Percentiles rank a stretch among this genome's conserved stretches.
Evolutionary conservation across 1,140 invertebrate species (phyloP).

Genomic region (Drosophila sulfurigaster): DNA sequence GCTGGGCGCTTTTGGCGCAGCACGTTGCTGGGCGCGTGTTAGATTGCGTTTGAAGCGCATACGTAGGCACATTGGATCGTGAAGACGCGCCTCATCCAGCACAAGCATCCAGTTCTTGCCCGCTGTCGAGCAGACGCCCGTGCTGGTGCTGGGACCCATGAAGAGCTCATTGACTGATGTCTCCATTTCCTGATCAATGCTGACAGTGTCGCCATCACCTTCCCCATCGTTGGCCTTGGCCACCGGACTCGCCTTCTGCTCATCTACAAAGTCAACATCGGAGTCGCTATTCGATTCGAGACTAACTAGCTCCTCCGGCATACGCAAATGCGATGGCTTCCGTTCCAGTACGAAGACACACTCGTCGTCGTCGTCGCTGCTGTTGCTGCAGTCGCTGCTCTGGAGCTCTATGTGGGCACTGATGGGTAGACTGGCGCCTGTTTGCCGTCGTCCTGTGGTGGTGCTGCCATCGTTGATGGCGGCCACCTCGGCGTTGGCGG

Average conservation of each 20-base stretch:
- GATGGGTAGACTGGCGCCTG: conserved; percentile 61
- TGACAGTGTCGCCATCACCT: background rate
- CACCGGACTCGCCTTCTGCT: conserved; percentile 39
- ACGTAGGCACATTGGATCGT: too few relatives aligned
- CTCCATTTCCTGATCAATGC: background rate
- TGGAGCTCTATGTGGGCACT: conserved; percentile 74
- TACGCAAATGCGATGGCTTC: conserved; percentile 87
- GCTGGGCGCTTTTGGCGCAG: too few relatives aligned
- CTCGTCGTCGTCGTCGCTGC: conserved; percentile 69
- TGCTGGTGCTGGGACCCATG: conserved; percentile 77
- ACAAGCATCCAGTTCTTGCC: too few relatives aligned
- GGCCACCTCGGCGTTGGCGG: conserved; percentile 72
- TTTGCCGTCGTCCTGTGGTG: conserved; percentile 51
- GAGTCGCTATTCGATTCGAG: conserved; percentile 86
- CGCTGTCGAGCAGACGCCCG: too few relatives aligned
- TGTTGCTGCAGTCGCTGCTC: conserved; percentile 62
- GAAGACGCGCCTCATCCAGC: too few relatives aligned
- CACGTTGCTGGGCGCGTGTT: too few relatives aligned
- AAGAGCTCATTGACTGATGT: conserved; percentile 43
- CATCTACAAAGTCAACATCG: conserved; percentile 86
- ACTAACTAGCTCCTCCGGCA: conserved; percentile 87
- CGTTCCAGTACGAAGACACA: conserved; percentile 83
- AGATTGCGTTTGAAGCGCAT: too few relatives aligned
- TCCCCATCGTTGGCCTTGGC: background rate
- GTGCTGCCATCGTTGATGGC: conserved; percentile 66